These are phyloP conservation scores for Leptocoma aspasia DNA, from an alignment of 2,113 vertebrate genomes.

Conservation along the genomic window DNA sequence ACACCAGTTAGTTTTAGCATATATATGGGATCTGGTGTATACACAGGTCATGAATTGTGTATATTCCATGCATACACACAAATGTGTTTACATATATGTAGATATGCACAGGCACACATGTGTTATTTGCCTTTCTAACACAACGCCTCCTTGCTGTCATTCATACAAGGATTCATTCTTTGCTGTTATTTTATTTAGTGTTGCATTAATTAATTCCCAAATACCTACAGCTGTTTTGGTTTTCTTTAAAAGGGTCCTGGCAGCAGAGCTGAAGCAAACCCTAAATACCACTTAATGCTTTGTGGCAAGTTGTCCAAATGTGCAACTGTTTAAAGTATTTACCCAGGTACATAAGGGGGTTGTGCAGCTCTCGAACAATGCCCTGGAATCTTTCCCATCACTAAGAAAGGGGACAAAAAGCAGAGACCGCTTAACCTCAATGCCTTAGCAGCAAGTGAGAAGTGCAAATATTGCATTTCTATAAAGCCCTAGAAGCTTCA, in stretches of 20 bases:
- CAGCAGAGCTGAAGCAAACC: conserved; percentile 33
- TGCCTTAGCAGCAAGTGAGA: conserved; percentile 45
- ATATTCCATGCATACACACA: neutral
- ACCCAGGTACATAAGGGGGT: conserved; percentile 50
- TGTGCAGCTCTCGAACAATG: neutral
- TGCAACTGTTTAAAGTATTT: conserved; percentile 50
- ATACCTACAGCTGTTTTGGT: conserved; percentile 18
- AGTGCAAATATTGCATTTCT: conserved; percentile 47
- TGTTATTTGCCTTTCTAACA: neutral
- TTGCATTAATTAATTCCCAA: conserved; percentile 15
- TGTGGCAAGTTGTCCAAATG: conserved; percentile 59
- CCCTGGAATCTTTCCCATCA: conserved; percentile 39
- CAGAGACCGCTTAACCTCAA: conserved; percentile 44
- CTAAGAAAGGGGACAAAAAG: conserved; percentile 30
- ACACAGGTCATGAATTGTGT: neutral
- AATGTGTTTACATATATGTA: neutral
- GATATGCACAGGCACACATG: neutral
- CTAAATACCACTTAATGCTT: conserved; percentile 41
- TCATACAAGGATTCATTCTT: neutral
- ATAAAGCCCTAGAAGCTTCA: conserved; percentile 41
- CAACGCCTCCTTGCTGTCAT: neutral
- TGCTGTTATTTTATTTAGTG: neutral
- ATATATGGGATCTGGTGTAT: neutral
- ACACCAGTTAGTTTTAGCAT: neutral
- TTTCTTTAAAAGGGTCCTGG: conserved; percentile 27